Conservation (phyloP, 2,113 vertebrate genomes). For the Clarias macrocephalus region DNA sequence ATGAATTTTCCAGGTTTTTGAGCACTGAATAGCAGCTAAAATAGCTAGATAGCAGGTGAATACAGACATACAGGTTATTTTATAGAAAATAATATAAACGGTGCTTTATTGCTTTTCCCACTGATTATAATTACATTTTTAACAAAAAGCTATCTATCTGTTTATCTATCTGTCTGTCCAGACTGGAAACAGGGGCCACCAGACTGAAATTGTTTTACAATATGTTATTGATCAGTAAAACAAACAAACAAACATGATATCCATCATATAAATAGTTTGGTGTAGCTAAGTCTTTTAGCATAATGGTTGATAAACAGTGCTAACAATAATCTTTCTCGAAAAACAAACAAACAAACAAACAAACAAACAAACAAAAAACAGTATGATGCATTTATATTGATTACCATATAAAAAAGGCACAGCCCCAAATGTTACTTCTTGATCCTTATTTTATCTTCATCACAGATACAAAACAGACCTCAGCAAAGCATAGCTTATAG, state of each 20-base stretch:
- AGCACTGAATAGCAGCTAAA: background rate
- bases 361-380: background rate
- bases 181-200: background rate
- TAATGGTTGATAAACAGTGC: background rate
- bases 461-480: background rate
- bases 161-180: background rate
- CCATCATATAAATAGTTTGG: background rate
- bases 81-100: no score
- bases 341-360: background rate
- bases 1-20: background rate
- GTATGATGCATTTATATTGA: background rate
- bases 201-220: background rate
- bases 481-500: background rate
- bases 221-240: background rate
- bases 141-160: no score
- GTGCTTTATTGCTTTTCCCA: background rate
- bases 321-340: background rate
- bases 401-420: background rate
- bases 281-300: background rate
- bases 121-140: no score
- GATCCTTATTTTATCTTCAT: no score
- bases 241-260: background rate
- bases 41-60: background rate
- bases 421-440: background rate
- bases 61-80: background rate